Evolutionary conservation across 1,140 invertebrate genomes (phyloP).

Genomic region (Heliconius nattereri): DNA sequence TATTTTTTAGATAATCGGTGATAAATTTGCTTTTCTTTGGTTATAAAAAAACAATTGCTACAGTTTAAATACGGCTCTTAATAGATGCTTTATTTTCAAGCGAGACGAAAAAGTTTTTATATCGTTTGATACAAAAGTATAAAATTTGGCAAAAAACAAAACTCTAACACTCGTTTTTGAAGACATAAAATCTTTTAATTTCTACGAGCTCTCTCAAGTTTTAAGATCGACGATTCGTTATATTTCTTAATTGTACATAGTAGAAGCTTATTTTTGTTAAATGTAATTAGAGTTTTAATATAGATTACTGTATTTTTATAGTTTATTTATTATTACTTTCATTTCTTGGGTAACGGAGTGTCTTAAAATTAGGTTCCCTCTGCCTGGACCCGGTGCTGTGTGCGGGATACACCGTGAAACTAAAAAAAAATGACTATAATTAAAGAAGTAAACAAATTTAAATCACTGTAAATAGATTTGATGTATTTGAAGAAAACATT

Average conservation of each 20-base stretch:
- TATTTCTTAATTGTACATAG: not conserved
- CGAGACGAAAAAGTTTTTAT: conserved; percentile 14
- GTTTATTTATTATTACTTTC: too few species aligned
- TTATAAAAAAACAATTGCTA: not conserved
- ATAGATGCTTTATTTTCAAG: conserved; percentile 10
- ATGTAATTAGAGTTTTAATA: not conserved
- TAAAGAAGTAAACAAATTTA: not conserved
- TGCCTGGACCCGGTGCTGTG: too few species aligned
- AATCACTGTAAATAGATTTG: conserved; percentile 15
- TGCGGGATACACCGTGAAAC: too few species aligned
- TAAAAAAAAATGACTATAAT: not conserved
- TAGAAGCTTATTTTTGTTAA: not conserved
- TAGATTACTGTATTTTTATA: too few species aligned
- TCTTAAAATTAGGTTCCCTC: too few species aligned
- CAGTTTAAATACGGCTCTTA: not conserved
- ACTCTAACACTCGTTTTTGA: conserved; percentile 2
- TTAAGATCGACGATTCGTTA: conserved; percentile 4
- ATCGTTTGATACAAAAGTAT: not conserved
- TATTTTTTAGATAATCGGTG: not conserved
- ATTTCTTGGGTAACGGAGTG: too few species aligned
- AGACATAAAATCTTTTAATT: conserved; percentile 17
- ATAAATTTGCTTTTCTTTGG: not conserved
- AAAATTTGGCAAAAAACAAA: not conserved
- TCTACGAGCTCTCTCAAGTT: not conserved
- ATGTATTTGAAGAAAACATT: conserved; percentile 30